A percentile compares a stretch with the other conserved stretches of the same genome.
These are phyloP conservation scores for Cygnus atratus DNA, from an alignment of 2,113 vertebrate genomes.

Conservation along the genomic window DNA sequence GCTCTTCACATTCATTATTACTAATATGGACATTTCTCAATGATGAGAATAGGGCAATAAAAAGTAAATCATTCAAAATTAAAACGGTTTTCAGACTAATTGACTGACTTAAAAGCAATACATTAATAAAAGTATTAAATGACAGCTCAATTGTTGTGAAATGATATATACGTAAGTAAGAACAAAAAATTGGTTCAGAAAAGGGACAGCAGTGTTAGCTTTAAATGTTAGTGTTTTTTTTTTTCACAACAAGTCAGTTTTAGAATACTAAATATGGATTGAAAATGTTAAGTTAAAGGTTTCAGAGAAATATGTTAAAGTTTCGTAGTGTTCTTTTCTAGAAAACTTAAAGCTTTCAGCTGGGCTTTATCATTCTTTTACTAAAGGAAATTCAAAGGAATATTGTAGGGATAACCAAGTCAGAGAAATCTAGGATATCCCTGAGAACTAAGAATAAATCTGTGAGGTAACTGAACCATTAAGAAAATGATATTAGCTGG, in stretches of 20 bases:
- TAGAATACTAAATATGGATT: background rate
- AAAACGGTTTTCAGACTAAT: conserved; percentile 14
- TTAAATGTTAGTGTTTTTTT: background rate
- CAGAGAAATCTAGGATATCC: background rate
- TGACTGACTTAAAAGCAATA: background rate
- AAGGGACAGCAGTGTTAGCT: background rate
- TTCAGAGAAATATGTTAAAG: background rate
- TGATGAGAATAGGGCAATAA: background rate
- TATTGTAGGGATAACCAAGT: background rate
- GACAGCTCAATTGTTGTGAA: background rate
- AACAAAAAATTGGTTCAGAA: background rate
- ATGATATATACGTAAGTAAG: background rate
- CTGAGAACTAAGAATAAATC: conserved; percentile 25
- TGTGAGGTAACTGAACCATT: background rate
- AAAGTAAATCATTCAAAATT: conserved; percentile 2
- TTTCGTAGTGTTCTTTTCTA: background rate
- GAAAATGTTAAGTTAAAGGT: background rate
- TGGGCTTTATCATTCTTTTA: background rate
- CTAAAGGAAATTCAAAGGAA: background rate
- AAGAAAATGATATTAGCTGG: background rate
- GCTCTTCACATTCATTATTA: background rate
- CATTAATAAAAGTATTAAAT: background rate
- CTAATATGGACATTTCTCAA: background rate
- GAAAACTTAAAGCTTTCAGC: background rate
- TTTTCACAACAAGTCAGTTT: background rate